Base-by-base conservation (phyloP, 2,113 vertebrate species). In the Heterotis niloticus region DNA sequence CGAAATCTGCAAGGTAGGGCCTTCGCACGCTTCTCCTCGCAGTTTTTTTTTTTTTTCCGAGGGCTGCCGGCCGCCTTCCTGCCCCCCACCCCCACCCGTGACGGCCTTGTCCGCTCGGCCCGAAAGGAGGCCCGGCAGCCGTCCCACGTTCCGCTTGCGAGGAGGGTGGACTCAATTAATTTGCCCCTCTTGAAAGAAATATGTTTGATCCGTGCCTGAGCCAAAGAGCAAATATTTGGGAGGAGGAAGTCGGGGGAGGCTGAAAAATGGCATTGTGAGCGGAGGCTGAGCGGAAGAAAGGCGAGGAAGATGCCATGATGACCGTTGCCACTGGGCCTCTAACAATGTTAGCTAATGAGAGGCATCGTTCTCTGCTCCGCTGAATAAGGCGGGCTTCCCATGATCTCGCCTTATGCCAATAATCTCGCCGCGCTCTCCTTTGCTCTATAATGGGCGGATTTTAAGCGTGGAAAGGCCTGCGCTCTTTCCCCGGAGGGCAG, bases 1-100 rank as follows among this genome's bases (percentile, higher is more conserved):
- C 79, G 62, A 88, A 91, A 90, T 89, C 90, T 92, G 89, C 87
- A 86, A 78, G 51, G 80, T 24, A 17, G 52, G 65, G 16, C 18
- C 14, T 68, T 44, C 60, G 10, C 3, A 68, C 1, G 72, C 78
- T 75, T 5, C 34, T 7, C 72, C 71, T 1, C 67, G 1, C 56
- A 64, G 59, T 67, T 74, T 62, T 68, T 74, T 20, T 79, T 82
- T 65, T 75, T 81, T 44, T 81, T 80, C 23, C 44, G 52, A 56
- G 23, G 64, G 76, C 29, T 18, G 11, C 44, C 59, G 29, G 24
- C 52, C 79, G 67, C 79, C 20, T 73, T 75, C 64, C 81, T n/a
- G n/a, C n/a, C n/a, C 69, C 84, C 57, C 10, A 59, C 57, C n/a
- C n/a, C n/a, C n/a, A n/a, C 34, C 34, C 23, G 54, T 73, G 69